Evolutionary conservation across 2,797 vertebrate species (phyloP), one percentile per base, ranked within the genome.

Genomic region (Brachymystax lenok): DNA sequence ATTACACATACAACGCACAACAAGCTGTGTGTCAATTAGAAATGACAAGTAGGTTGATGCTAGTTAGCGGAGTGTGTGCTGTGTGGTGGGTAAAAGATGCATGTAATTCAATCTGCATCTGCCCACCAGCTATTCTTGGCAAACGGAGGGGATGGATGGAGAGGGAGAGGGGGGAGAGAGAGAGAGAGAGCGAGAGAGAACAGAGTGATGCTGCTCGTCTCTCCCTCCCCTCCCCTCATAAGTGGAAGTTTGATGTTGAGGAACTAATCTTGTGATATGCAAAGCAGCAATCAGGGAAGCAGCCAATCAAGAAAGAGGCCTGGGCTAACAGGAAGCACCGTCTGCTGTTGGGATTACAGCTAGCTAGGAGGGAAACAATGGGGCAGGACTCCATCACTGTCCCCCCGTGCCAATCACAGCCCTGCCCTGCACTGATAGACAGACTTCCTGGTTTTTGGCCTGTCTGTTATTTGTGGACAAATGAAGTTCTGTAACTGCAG

Each of bases 1-100:
- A 90, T 92, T 85, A 88, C 89, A 85, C 5, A 82, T 85, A 88
- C 88, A 85, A 5, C 82, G 78, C 69, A 85, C 83, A 88, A 88
- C 84, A 80, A 86, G 59, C 85, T 74, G 84, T 73, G 79, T 84
- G 81, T 88, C 85, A 82, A 80, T 85, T 87, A 76, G 51, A 88
- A 84, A 84, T 84, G 40, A 12, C 40, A 46, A 12, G 85, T 63
- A 85, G 86, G 74, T 71, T 83, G 84, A 80, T 69, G 77, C 85
- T 92, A 90, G 91, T 88, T 89, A 87, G 19, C 75, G 3, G 69
- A 52, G 50, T 17, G 85, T 74, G 78, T 63, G n/a, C 59, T 63
- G 59, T n/a, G 24, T 63, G 21, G 7, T 79, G 83, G 85, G 88
- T 89, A 89, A 88, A 87, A 87, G 84, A 88, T 89, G 85, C 85